phyloP scores from a whole-genome alignment of 2,113 vertebrate species.

The Sclerurus mexicanus region DNA sequence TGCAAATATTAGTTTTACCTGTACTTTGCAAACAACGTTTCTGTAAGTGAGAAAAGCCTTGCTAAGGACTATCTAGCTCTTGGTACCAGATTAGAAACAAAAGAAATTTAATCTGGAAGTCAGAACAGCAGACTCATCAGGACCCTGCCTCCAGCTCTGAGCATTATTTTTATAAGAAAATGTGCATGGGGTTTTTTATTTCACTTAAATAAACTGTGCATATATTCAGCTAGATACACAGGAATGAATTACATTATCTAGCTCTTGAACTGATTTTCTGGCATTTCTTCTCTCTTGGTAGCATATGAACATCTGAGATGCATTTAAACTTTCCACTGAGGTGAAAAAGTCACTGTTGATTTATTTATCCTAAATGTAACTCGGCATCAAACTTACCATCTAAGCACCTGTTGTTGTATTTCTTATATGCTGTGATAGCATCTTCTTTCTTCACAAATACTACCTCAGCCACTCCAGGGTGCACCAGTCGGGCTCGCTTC shows the following conservation, averaged over 20 bases:
- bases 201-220: background rate
- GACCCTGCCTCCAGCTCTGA: background rate
- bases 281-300: background rate
- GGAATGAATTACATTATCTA: background rate
- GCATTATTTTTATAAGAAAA: background rate
- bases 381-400: conserved; percentile 81
- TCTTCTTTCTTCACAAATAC: conserved; percentile 98
- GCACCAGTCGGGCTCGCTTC: conserved; percentile 91
- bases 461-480: conserved; percentile 94
- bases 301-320: background rate
- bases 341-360: background rate
- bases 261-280: background rate
- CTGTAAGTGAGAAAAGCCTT: background rate
- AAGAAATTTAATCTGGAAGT: background rate
- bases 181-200: accelerated
- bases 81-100: background rate
- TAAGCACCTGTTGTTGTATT: conserved; percentile 97
- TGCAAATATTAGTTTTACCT: background rate
- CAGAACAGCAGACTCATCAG: background rate
- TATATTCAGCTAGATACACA: background rate
- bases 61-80: background rate
- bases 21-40: background rate
- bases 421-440: conserved; percentile 94
- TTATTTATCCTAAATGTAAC: background rate
- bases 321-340: background rate